Evolutionary conservation across 2,888 invertebrate species (phyloP), one percentile per base, ranked within the genome.

Genomic region (Parochlus steinenii): DNA sequence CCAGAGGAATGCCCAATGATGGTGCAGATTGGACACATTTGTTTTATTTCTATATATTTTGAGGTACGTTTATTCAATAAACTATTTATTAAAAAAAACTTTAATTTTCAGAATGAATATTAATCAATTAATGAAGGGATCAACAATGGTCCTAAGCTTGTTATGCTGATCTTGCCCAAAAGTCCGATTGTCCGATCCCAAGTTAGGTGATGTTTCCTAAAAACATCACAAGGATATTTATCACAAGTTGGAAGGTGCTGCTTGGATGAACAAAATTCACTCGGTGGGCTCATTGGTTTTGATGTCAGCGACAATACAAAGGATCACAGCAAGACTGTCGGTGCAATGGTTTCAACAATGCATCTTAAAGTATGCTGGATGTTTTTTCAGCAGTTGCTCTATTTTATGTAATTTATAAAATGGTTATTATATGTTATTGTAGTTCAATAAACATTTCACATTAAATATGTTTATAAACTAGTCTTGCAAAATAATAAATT

Each of bases 171-270:
- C 0, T 63, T 87, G 0, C 63, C 71, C 1, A 65, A 70, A 34
- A 72, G 72, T 43, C 67, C 71, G 22, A 61, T 12, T n/a, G n/a
- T n/a, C n/a, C n/a, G 3, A 20, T 35, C 16, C 34, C 34, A 18
- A 14, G 22, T 10, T 29, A 35, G 17, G 34, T 35, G n/a, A 6
- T 35, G n/a, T 52, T 53, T 2, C 15, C 49, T 6, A 46, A 46
- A 6, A 52, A 51, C 1, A 54, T 57, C 34, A 49, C 0, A 81
- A 95, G 11, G 95, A 97, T 52, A 70, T 97, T 45, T 86, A 85
- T 52, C 86, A 87, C 47, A 97, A 95, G 62, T 55, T 93, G 22
- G 92, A 90, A 15, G 93, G 92, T 1, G 76, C 81, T 0, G 83
- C 90, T 0, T 93, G 92, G 92, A 62, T 68, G 2, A 67, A 86